Conservation (phyloP, 2,113 vertebrate genomes). For the Petroica traversi region DNA sequence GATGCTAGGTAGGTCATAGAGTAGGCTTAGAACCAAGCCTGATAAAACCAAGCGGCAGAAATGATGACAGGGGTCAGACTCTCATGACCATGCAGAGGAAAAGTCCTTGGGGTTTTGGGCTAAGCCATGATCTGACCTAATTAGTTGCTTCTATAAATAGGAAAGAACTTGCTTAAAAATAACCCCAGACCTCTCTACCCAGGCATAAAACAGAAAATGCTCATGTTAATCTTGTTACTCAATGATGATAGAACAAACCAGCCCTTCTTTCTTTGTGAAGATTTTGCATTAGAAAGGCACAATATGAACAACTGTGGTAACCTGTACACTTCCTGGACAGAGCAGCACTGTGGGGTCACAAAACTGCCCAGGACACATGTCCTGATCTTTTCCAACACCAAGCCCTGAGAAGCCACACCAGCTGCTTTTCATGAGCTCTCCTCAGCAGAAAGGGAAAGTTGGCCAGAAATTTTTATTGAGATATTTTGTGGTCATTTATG, state of each 20-base stretch:
- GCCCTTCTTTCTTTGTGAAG: background rate
- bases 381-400: background rate
- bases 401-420: background rate
- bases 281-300: background rate
- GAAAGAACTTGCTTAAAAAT: background rate
- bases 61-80: background rate
- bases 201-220: background rate
- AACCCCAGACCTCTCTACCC: background rate
- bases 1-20: background rate
- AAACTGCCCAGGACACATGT: background rate
- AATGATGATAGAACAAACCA: background rate
- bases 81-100: background rate
- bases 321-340: background rate
- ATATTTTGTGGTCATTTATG: background rate
- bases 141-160: background rate
- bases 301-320: background rate
- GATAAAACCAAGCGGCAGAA: background rate
- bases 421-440: background rate
- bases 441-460: background rate
- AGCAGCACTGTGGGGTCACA: background rate
- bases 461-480: background rate
- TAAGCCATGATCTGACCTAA: background rate
- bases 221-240: accelerated
- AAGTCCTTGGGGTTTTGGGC: background rate
- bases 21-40: background rate